Percentiles rank a stretch among this genome's conserved stretches.
phyloP scores from a whole-genome alignment of 2,888 invertebrate species.

The Epirrhoe tristata region DNA sequence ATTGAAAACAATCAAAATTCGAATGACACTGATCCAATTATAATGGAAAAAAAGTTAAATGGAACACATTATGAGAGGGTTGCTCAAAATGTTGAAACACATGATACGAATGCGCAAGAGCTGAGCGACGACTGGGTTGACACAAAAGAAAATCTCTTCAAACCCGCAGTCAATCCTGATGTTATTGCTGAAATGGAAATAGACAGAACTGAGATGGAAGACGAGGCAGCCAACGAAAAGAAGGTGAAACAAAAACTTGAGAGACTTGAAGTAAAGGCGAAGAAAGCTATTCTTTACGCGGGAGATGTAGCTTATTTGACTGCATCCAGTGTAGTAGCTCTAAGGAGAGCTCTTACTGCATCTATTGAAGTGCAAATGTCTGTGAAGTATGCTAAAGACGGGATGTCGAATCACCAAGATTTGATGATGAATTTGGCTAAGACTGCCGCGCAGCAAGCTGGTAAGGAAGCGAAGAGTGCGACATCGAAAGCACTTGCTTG shows the following conservation, averaged over 20 bases:
- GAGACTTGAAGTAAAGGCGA: slow-evolving; percentile 74
- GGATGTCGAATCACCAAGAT: slow-evolving; percentile 79
- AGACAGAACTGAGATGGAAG: slow-evolving; percentile 71
- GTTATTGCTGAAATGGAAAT: slow-evolving; percentile 74
- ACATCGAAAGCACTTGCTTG: slow-evolving; percentile 75
- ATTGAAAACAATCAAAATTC: slow-evolving; percentile 59
- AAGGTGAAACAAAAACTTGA: slow-evolving; percentile 72
- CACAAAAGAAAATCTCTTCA: slow-evolving; percentile 63
- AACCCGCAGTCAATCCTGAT: slow-evolving; percentile 65
- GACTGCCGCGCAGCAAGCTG: slow-evolving; percentile 80
- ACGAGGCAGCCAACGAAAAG: slow-evolving; percentile 66
- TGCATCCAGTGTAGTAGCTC: slow-evolving; percentile 78
- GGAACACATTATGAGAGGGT: slow-evolving; percentile 58
- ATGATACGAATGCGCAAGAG: slow-evolving; percentile 62
- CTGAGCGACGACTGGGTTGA: slow-evolving; percentile 73
- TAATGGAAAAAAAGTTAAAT: slow-evolving; percentile 68
- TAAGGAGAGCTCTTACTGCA: slow-evolving; percentile 77
- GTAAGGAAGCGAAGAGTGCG: slow-evolving; percentile 79
- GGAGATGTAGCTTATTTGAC: slow-evolving; percentile 80
- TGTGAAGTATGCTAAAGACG: slow-evolving; percentile 74
- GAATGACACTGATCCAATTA: slow-evolving; percentile 64
- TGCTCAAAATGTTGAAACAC: slow-evolving; percentile 58
- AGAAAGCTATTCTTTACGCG: slow-evolving; percentile 80
- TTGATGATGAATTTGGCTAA: slow-evolving; percentile 82
- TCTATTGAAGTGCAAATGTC: slow-evolving; percentile 82